Percentiles rank a stretch among this genome's conserved stretches.
phyloP scores from a whole-genome alignment of 2,797 vertebrate species.

The Poliocrania exsul region DNA sequence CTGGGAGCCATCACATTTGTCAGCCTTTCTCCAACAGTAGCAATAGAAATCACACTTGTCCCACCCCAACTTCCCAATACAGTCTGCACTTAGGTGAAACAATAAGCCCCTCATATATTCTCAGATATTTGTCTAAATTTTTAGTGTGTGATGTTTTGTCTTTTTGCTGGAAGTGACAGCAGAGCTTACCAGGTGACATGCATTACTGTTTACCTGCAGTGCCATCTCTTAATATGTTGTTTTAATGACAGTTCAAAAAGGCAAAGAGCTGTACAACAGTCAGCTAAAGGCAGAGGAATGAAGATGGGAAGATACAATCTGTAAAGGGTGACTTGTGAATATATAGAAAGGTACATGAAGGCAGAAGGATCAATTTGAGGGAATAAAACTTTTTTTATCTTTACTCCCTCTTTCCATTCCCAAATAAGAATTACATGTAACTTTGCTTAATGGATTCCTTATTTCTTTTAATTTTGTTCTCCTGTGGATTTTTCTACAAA shows the following conservation, averaged over 20 bases:
- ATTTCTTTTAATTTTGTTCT: background rate
- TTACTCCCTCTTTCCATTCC: background rate
- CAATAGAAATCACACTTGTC: background rate
- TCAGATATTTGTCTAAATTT: background rate
- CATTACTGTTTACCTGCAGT: background rate
- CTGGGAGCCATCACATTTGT: background rate
- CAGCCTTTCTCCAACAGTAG: background rate
- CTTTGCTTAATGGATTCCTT: background rate
- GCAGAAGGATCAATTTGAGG: background rate
- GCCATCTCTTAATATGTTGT: background rate
- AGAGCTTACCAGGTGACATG: background rate
- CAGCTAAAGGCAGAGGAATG: background rate
- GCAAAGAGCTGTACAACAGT: background rate
- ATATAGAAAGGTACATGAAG: background rate
- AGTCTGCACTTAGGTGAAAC: background rate
- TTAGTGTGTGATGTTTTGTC: background rate
- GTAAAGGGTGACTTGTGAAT: background rate
- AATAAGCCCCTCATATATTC: background rate
- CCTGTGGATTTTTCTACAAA: background rate
- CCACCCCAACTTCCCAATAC: background rate
- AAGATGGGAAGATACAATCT: background rate
- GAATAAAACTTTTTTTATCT: background rate
- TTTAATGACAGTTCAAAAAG: background rate
- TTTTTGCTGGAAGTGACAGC: background rate
- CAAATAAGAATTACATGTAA: background rate